Evolutionary conservation across 1,140 invertebrate species (phyloP).

Genomic region (Drosophila pandora): DNA sequence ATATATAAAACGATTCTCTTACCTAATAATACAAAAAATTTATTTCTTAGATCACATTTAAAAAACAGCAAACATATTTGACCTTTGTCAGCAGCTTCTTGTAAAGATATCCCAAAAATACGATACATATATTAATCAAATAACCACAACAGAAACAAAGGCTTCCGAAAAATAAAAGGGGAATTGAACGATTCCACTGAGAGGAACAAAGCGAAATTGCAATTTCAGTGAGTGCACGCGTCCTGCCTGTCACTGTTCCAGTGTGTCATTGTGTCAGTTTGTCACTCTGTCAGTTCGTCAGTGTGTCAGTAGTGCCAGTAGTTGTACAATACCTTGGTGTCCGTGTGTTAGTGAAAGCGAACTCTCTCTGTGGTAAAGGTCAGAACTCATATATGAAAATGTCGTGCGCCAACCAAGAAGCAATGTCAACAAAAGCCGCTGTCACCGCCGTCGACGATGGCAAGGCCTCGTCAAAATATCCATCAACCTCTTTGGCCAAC

Average conservation of each 20-base stretch:
- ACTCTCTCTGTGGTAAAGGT: slow-evolving; percentile 53
- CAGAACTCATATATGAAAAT: slow-evolving; percentile 65
- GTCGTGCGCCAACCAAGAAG: slow-evolving; percentile 60
- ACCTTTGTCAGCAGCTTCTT: slow-evolving; percentile 8
- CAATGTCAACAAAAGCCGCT: slow-evolving; percentile 55
- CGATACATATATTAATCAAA: slow-evolving; percentile 13
- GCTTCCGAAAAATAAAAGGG: slow-evolving; percentile 10
- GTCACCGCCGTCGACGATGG: slow-evolving; percentile 25
- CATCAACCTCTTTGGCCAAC: slow-evolving; percentile 4
- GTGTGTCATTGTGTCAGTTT: slow-evolving; percentile 19
- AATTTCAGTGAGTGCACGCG: slow-evolving; percentile 50
- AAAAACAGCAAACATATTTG: background rate
- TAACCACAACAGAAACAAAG: slow-evolving; percentile 30
- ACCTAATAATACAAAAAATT: background rate
- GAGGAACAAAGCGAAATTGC: slow-evolving; percentile 39
- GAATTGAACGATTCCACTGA: slow-evolving; percentile 4
- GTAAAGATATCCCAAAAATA: slow-evolving; percentile 1
- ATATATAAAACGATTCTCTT: no score
- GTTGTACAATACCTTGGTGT: slow-evolving; percentile 2
- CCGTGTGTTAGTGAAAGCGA: slow-evolving; percentile 22
- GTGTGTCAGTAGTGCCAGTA: slow-evolving; percentile 3
- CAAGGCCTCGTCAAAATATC: slow-evolving; percentile 34
- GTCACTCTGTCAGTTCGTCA: slow-evolving; percentile 15
- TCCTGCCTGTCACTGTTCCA: slow-evolving; percentile 20
- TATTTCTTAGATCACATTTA: background rate